Conservation (phyloP, 2,888 invertebrate genomes). For the Polydrusus pterygomalis region DNA sequence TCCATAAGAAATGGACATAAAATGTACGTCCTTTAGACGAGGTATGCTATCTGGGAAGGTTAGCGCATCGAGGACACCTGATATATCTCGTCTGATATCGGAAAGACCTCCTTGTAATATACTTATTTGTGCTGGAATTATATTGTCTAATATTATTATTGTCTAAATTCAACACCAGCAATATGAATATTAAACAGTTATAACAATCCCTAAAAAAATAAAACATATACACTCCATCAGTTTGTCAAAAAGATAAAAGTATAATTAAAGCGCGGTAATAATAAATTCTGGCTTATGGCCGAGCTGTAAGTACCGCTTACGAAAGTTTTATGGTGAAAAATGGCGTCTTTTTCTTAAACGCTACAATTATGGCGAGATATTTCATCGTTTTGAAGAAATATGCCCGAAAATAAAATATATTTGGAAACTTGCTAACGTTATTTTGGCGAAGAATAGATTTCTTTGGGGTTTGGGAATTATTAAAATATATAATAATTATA, state of each 20-base stretch:
- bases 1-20: too few species aligned
- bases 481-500: background rate
- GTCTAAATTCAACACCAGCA: too few species aligned
- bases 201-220: background rate
- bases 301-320: slow-evolving; percentile 12
- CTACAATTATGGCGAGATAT: slow-evolving; percentile 14
- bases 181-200: background rate
- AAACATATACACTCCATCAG: background rate
- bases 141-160: too few species aligned
- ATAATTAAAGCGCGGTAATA: slow-evolving; percentile 10
- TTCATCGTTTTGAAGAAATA: slow-evolving; percentile 15
- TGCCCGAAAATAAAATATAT: slow-evolving; percentile 11
- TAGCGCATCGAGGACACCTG: too few species aligned
- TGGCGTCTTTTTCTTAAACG: slow-evolving; percentile 8
- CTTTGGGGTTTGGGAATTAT: background rate
- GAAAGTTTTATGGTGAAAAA: slow-evolving; percentile 19
- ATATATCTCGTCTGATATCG: too few species aligned
- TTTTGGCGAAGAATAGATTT: background rate
- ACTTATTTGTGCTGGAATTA: too few species aligned
- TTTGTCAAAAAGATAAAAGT: slow-evolving; percentile 14
- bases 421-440: background rate
- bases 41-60: too few species aligned
- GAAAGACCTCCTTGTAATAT: too few species aligned
- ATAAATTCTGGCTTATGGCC: slow-evolving; percentile 17
- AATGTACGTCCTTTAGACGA: too few species aligned